Conservation (phyloP, 2,113 vertebrate genomes). For the Loxodonta africana region DNA sequence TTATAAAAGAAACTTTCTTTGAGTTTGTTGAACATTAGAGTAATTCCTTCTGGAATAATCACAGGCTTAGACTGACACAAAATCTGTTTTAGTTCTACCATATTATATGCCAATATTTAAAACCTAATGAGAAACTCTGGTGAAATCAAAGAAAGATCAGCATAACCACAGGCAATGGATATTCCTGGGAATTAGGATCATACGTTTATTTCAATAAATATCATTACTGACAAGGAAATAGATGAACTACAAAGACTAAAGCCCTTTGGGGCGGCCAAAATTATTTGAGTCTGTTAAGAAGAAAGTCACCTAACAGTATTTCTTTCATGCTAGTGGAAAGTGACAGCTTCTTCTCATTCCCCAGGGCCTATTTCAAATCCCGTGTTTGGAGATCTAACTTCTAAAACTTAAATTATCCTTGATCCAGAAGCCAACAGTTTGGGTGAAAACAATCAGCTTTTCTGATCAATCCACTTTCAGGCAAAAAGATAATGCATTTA, state of each 20-base stretch:
- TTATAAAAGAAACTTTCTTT: slow-evolving; percentile 50
- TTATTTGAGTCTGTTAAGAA: slow-evolving; percentile 63
- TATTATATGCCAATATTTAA: slow-evolving; percentile 45
- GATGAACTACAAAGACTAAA: slow-evolving; percentile 48
- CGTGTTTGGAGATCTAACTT: slow-evolving; percentile 71
- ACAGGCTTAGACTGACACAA: not conserved
- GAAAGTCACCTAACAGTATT: not conserved
- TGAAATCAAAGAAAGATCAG: slow-evolving; percentile 64
- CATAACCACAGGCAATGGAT: not conserved
- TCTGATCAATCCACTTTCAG: slow-evolving; percentile 34
- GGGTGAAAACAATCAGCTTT: slow-evolving; percentile 49
- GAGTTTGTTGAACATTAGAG: not conserved
- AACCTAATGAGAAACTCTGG: slow-evolving; percentile 21
- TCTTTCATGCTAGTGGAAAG: slow-evolving; percentile 64
- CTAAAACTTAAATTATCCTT: slow-evolving; percentile 60
- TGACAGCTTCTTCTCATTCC: slow-evolving; percentile 72
- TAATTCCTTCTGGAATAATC: slow-evolving; percentile 23
- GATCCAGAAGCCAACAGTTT: slow-evolving; percentile 53
- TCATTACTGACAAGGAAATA: slow-evolving; percentile 34
- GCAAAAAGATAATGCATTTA: slow-evolving; percentile 39
- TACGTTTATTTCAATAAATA: slow-evolving; percentile 75
- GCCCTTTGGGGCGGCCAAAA: slow-evolving; percentile 15
- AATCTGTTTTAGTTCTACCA: slow-evolving; percentile 7
- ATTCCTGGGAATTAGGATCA: slow-evolving; percentile 18
- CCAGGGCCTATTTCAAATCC: slow-evolving; percentile 59